phyloP scores from a whole-genome alignment of 2,888 invertebrate genomes.

The Pristionchus exspectatus region DNA sequence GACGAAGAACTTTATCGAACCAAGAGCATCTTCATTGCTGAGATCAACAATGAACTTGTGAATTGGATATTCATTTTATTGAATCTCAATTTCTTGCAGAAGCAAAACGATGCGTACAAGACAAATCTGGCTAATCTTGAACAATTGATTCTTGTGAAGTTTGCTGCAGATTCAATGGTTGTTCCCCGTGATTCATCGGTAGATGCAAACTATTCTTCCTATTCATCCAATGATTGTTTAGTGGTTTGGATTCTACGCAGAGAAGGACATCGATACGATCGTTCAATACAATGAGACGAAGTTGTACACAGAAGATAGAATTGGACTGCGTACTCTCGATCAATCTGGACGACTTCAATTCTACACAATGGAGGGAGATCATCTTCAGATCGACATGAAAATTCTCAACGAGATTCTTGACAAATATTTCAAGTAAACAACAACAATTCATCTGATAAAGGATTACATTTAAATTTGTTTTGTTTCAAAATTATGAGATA shows the following conservation, averaged over 20 bases:
- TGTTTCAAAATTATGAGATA: not conserved
- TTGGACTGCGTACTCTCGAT: constrained; percentile 88
- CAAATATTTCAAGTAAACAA: constrained; percentile 56
- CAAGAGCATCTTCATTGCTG: constrained; percentile 91
- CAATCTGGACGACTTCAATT: constrained; percentile 86
- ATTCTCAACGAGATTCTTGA: constrained; percentile 68
- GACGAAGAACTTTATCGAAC: constrained; percentile 86
- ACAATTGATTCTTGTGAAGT: constrained; percentile 92
- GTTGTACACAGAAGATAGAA: constrained; percentile 88
- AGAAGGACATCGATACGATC: constrained; percentile 88
- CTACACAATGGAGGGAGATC: constrained; percentile 87
- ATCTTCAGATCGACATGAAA: constrained; percentile 86
- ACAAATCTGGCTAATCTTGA: constrained; percentile 87
- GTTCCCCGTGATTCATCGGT: constrained; percentile 90
- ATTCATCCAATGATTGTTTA: constrained; percentile 69
- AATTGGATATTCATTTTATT: constrained; percentile 53
- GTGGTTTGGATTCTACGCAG: constrained; percentile 96
- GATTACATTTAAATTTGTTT: not conserved
- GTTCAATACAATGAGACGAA: constrained; percentile 86
- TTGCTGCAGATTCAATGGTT: constrained; percentile 92
- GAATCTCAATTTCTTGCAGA: constrained; percentile 71
- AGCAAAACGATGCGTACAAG: constrained; percentile 83
- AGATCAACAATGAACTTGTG: constrained; percentile 92
- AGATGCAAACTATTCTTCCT: not conserved
- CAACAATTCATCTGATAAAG: not conserved